Evolutionary conservation across 2,797 vertebrate genomes (phyloP), one percentile per base, ranked within the genome.

Genomic region (Novumbra hubbsi): DNA sequence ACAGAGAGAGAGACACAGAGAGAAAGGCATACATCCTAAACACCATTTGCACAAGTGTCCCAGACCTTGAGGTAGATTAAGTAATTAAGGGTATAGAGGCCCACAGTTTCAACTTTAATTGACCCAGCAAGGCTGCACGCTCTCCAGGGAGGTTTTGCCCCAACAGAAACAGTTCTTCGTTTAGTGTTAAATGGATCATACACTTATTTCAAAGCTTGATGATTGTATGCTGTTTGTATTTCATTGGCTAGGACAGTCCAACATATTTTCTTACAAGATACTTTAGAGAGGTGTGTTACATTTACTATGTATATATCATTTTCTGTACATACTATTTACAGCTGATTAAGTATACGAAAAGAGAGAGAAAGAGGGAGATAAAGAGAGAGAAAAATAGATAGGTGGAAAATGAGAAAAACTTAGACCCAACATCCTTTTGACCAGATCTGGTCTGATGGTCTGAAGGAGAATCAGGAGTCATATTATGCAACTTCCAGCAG

Each of bases 341-440:
- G 14, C 2, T 41, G 66, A 38, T 1, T 45, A 38, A 38, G 38
- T 16, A 41, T 15, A 41, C 17, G 9, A 17, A 67, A 32, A 21
- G 30, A 67, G 65, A 67, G 32, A 67, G 32, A 21, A 19, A 67
- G 65, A 41, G 65, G n/a, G 65, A 67, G 24, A 1, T 30, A 67
- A 32, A 41, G 30, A 21, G 30, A 67, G 65, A 67, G 32, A 32
- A 67, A 32, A 67, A 3, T 38, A 7, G 34, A 38, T 38, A 38
- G 34, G n/a, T 34, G 24, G 66, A 45, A 32, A 48, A 21, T 27
- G 38, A 30, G 41, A 16, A 21, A 5, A 14, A 16, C 41, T 45
- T 45, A 14, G 12, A 3, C 9, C 11, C 55, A 0, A 24, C n/a
- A 24, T 60, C 12, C 21, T 27, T 11, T 60, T 27, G 55, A 60